A percentile compares a stretch with the other conserved stretches of the same genome.
Evolutionary conservation across 2,113 vertebrate species (phyloP).

Genomic region (Pheucticus melanocephalus): DNA sequence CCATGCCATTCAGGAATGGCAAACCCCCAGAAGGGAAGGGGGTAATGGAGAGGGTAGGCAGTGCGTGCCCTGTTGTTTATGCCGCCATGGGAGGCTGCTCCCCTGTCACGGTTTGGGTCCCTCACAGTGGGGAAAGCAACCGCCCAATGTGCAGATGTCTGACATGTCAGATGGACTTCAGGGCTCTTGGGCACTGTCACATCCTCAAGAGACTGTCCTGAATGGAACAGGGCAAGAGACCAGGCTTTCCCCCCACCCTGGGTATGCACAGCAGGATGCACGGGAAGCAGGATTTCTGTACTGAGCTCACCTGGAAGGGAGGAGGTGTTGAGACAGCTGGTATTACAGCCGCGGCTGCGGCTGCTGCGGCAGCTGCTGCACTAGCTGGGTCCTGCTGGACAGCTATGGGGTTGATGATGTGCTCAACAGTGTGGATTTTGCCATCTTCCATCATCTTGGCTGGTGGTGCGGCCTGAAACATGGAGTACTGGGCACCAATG

Average conservation of each 20-base stretch:
- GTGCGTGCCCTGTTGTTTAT: fast-evolving
- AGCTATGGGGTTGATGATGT: constrained; percentile 91
- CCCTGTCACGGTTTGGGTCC: not conserved
- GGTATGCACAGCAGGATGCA: not conserved
- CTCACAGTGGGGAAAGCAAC: fast-evolving
- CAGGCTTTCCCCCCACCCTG: not conserved
- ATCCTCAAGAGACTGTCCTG: not conserved
- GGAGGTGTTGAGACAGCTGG: constrained; percentile 92
- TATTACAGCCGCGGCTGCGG: constrained; percentile 72
- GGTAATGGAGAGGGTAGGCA: not conserved
- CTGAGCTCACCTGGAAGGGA: constrained; percentile 87
- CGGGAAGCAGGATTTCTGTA: not conserved
- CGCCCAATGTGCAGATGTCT: not conserved
- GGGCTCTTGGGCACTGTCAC: not conserved
- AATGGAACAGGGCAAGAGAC: not conserved
- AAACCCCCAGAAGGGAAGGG: not conserved
- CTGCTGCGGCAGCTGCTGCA: constrained; percentile 61
- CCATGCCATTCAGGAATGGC: not conserved
- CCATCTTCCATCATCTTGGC: constrained; percentile 94
- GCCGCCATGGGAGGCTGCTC: not conserved
- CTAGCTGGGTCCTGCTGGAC: constrained; percentile 87
- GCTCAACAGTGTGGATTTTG: constrained; percentile 91
- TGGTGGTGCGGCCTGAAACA: constrained; percentile 85
- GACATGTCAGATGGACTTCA: not conserved
- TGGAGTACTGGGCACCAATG: constrained; percentile 89